A percentile compares a stretch with the other conserved stretches of the same genome.
Conservation (phyloP, 1,140 invertebrate species). For the Heliconius nattereri region DNA sequence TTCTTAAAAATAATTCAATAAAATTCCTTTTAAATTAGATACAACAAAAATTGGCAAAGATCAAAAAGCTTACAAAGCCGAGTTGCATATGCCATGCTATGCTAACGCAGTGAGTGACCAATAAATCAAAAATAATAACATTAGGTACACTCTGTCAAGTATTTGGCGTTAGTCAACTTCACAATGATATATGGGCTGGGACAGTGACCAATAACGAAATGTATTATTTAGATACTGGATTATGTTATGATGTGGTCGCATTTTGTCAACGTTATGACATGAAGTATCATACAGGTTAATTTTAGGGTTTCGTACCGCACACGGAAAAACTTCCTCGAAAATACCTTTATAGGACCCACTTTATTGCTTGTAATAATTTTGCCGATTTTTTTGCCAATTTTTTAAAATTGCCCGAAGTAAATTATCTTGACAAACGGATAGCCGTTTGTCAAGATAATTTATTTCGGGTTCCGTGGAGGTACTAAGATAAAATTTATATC, state of each 20-base stretch:
- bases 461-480: too few species aligned
- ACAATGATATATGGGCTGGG: slow-evolving; percentile 20
- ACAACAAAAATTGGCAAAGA: neutral
- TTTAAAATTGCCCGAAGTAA: too few species aligned
- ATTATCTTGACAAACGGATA: too few species aligned
- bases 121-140: slow-evolving; percentile 33
- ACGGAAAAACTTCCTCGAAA: too few species aligned
- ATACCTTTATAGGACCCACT: too few species aligned
- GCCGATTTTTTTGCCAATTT: too few species aligned
- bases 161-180: slow-evolving; percentile 18
- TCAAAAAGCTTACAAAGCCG: neutral
- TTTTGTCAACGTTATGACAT: neutral
- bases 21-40: neutral
- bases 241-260: neutral
- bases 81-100: neutral
- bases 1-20: too few species aligned
- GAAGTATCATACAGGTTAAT: too few species aligned
- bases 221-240: slow-evolving; percentile 20
- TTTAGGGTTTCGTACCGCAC: too few species aligned
- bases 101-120: neutral
- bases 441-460: too few species aligned
- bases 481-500: too few species aligned
- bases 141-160: slow-evolving; percentile 23
- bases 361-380: too few species aligned
- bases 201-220: slow-evolving; percentile 17